Conservation (phyloP, 1,140 invertebrate genomes). For the Drosophila albomicans region DNA sequence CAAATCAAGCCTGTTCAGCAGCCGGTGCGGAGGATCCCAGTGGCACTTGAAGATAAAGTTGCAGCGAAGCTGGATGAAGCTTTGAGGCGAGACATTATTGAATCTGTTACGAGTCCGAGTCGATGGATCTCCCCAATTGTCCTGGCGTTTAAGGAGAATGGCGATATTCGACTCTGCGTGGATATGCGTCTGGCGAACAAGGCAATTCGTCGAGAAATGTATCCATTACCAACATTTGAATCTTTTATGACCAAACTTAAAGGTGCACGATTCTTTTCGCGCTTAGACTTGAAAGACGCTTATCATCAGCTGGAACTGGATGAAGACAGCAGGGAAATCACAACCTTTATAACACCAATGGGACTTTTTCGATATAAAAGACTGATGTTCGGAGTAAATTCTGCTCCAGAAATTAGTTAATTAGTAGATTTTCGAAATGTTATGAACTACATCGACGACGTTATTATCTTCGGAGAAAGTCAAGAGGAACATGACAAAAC, state of each 20-base stretch:
- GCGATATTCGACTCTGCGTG: conserved; percentile 40
- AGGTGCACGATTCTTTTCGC: conserved; percentile 18
- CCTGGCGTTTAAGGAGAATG: not conserved
- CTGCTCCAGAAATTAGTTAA: conserved; percentile 32
- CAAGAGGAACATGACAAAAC: conserved; percentile 3
- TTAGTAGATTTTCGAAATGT: not conserved
- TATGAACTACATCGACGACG: conserved; percentile 21
- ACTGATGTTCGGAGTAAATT: conserved; percentile 24
- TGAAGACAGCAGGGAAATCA: conserved; percentile 3
- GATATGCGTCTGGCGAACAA: conserved; percentile 46
- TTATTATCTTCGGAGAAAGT: conserved; percentile 22
- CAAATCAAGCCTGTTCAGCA: conserved; percentile 23
- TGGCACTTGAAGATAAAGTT: conserved; percentile 17
- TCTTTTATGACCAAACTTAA: conserved; percentile 35
- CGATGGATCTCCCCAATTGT: conserved; percentile 28
- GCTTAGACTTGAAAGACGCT: conserved; percentile 43
- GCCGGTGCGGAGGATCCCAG: conserved; percentile 19
- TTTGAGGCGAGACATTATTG: conserved; percentile 22
- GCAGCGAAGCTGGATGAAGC: not conserved
- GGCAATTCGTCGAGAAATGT: conserved; percentile 40
- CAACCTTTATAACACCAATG: not conserved
- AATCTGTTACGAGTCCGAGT: conserved; percentile 8
- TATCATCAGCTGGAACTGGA: conserved; percentile 62
- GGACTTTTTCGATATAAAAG: conserved; percentile 31
- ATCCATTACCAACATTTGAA: conserved; percentile 40